These are phyloP conservation scores for Eumerus sabulonum DNA, from an alignment of 2,888 invertebrate genomes.

Conservation along the genomic window DNA sequence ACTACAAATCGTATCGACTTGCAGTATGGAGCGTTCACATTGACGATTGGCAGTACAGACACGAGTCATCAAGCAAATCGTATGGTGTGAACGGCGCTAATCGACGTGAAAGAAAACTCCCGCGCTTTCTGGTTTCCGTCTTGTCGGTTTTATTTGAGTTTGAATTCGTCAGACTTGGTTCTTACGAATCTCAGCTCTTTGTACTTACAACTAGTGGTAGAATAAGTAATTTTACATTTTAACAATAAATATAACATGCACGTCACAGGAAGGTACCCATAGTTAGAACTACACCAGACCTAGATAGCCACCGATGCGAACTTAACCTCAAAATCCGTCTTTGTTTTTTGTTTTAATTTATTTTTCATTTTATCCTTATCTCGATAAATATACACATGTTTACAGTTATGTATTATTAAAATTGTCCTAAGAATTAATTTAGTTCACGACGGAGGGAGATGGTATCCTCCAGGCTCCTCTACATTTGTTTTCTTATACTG, in stretches of 20 bases:
- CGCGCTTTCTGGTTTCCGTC: no score
- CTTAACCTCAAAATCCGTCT: constrained; percentile 9
- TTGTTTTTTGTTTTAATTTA: constrained; percentile 39
- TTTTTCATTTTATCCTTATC: constrained; percentile 40
- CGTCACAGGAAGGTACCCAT: constrained; percentile 23
- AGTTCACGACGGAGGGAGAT: constrained; percentile 40
- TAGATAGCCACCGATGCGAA: constrained; percentile 52
- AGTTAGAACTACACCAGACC: constrained; percentile 55
- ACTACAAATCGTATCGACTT: no score
- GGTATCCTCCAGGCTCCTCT: no score
- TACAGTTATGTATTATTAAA: constrained; percentile 30
- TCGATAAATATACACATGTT: constrained; percentile 29
- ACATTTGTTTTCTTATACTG: constrained; percentile 42
- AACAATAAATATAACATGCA: constrained; percentile 39
- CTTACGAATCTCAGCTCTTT: constrained; percentile 49
- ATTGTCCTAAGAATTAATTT: constrained; percentile 63
- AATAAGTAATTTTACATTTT: constrained; percentile 29
- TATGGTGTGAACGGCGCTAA: no score
- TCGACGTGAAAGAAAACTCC: no score
- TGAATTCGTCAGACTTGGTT: no score
- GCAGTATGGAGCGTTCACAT: no score
- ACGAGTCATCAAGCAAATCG: no score
- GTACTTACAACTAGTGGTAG: constrained; percentile 43
- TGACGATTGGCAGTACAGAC: no score
- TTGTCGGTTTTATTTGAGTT: no score